Evolutionary conservation across 2,113 vertebrate species (phyloP).

Genomic region (Catharus minimus): DNA sequence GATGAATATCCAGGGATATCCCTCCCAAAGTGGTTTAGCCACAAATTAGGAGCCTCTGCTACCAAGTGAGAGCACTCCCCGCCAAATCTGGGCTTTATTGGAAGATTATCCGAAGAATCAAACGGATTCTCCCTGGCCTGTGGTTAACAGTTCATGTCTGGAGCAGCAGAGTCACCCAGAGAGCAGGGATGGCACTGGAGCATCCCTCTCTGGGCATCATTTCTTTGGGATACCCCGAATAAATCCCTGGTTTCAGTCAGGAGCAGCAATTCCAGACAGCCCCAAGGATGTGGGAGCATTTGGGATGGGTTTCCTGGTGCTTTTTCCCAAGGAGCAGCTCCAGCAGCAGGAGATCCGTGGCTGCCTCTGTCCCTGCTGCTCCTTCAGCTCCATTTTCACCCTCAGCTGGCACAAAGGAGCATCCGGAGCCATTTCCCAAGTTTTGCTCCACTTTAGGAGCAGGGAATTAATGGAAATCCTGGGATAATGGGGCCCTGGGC

Average conservation of each 20-base stretch:
- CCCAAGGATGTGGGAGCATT: accelerated
- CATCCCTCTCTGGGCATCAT: accelerated
- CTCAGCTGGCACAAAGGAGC: accelerated
- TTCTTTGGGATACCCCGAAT: accelerated
- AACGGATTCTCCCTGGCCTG: neutral
- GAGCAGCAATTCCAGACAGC: neutral
- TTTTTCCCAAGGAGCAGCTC: neutral
- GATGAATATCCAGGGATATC: neutral
- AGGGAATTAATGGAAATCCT: neutral
- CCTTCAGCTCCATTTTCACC: neutral
- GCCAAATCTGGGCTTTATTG: neutral
- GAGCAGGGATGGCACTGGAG: neutral
- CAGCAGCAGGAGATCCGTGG: neutral
- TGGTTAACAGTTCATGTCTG: neutral
- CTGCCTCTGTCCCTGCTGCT: neutral
- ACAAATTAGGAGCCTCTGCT: neutral
- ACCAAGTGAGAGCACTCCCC: neutral
- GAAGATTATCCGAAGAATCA: neutral
- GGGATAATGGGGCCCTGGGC: too few relatives aligned
- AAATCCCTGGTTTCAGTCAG: neutral
- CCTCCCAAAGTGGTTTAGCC: conserved; percentile 25
- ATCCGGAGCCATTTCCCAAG: accelerated
- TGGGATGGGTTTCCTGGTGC: neutral
- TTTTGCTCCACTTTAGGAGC: neutral
- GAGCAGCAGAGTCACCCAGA: accelerated